Evolutionary conservation across 1,140 invertebrate species (phyloP), one percentile per base, ranked within the genome.

Genomic region (Saccostrea cuccullata): DNA sequence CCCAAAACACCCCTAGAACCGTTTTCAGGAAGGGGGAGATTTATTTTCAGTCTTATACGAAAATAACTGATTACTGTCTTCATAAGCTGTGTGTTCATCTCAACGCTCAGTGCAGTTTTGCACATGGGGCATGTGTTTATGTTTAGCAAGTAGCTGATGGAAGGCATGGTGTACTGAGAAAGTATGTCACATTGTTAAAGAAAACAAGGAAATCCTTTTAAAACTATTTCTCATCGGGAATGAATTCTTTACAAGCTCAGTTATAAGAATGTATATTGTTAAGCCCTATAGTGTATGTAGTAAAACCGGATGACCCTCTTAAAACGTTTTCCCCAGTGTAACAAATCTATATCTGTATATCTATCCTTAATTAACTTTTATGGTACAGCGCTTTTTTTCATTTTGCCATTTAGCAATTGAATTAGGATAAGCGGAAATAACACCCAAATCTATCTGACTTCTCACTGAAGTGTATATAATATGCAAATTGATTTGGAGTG

Each of bases 381-480:
- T 77, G 70, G 8, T 77, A 77, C 23, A 77, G 26, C 30, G 70
- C 70, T 12, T 77, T 30, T 73, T 77, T 6, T 12, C 23, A 77
- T 77, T 36, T 77, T 77, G 23, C 70, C 30, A 77, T 30, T 36
- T 12, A 77, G 70, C 26, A 77, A 77, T 77, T 77, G 26, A 77
- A 77, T 77, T 36, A 77, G 30, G 70, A 77, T 36, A 23, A 23
- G 26, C 30, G 70, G n/a, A 77, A 77, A 13, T 77, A 77, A 15
- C 26, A 30, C 70, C 70, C 30, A 15, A 77, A 77, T 77, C 30
- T 9, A 77, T 77, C 11, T 36, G 23, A 77, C 30, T 77, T 77
- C 30, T 26, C 70, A 77, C 70, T 77, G 70, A 36, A 30, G 70
- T 77, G 70, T 77, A 77, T 36, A 77, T 77, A 77, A 77, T 77